phyloP scores from a whole-genome alignment of 2,888 invertebrate species.

The Lottia scabra region DNA sequence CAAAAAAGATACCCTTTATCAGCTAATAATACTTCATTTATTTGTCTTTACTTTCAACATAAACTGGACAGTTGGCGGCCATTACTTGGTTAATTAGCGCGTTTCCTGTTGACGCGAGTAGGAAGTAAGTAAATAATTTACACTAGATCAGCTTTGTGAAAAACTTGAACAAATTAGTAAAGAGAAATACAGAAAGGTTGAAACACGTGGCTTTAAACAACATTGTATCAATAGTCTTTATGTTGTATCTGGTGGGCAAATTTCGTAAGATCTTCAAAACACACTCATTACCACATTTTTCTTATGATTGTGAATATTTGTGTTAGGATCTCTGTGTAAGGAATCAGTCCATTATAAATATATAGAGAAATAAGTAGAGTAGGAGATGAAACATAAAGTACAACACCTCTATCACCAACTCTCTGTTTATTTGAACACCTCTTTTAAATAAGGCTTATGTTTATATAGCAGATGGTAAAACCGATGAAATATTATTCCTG shows the following conservation, averaged over 20 bases:
- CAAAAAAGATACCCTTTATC: neutral
- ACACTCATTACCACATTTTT: conserved; percentile 1
- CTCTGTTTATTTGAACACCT: neutral
- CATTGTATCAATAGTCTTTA: no score
- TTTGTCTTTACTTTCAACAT: neutral
- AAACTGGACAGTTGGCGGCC: neutral
- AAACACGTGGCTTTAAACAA: no score
- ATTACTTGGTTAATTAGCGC: neutral
- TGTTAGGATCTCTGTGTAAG: neutral
- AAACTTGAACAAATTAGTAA: neutral
- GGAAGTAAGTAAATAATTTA: conserved; percentile 31
- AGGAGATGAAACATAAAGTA: neutral
- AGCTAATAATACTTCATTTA: neutral
- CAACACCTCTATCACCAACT: neutral
- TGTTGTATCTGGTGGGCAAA: conserved; percentile 1
- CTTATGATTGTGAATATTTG: neutral
- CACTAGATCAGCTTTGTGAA: conserved; percentile 24
- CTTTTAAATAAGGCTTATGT: neutral
- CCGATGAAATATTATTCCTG: no score
- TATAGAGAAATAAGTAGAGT: neutral
- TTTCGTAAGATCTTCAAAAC: neutral
- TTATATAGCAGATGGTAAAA: neutral
- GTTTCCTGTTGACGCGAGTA: conserved; percentile 21
- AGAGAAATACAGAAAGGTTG: no score
- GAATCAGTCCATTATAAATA: neutral